Percentiles rank a stretch among this genome's conserved stretches.
Evolutionary conservation across 2,888 invertebrate genomes (phyloP).

Genomic region (Agriopis leucophaearia): DNA sequence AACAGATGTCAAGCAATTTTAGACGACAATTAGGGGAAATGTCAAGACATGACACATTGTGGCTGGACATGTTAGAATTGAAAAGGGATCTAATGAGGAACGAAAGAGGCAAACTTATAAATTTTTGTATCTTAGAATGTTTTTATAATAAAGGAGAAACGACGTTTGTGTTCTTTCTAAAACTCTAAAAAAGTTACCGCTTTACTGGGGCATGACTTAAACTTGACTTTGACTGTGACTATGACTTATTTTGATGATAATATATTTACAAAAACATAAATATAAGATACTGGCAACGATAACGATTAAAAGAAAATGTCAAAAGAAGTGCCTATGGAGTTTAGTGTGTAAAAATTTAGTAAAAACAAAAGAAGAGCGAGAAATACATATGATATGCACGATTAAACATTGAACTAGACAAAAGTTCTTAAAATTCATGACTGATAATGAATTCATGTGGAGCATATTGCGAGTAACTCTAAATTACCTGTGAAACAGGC

Average conservation of each 20-base stretch:
- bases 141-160: too few species aligned
- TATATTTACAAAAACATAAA: too few species aligned
- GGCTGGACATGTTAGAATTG: constrained; percentile 2
- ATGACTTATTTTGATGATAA: too few species aligned
- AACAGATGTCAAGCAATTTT: constrained; percentile 28
- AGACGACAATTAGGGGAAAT: constrained; percentile 11
- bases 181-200: too few species aligned
- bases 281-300: too few species aligned
- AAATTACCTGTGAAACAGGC: constrained; percentile 2
- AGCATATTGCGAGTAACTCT: not conserved
- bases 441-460: not conserved
- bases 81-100: not conserved
- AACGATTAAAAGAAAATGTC: too few species aligned
- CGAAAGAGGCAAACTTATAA: not conserved
- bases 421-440: not conserved
- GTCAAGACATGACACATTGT: constrained; percentile 1
- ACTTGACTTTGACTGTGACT: too few species aligned
- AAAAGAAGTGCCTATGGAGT: not conserved
- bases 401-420: not conserved
- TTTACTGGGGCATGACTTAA: too few species aligned
- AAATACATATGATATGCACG: not conserved
- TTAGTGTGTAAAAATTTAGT: not conserved
- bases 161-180: too few species aligned
- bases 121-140: too few species aligned
- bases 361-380: not conserved